A percentile compares a stretch with the other conserved stretches of the same genome.
Evolutionary conservation across 1,140 invertebrate genomes (phyloP).

Genomic region (Oscheius sp.): DNA sequence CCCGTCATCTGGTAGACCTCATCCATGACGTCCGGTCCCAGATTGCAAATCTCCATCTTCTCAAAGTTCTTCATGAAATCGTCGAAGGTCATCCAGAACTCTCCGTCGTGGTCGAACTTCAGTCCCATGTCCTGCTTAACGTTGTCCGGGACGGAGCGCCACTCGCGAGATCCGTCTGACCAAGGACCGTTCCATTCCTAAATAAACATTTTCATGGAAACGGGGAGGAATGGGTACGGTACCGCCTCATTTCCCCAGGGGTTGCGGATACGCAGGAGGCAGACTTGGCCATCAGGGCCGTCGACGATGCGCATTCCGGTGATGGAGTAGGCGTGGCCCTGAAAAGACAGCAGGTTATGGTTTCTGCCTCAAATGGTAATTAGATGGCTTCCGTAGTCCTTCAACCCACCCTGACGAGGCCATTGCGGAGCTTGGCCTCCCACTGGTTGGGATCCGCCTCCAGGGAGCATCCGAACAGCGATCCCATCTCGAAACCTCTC

Average conservation of each 20-base stretch:
- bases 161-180: slow-evolving; percentile 86
- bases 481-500: slow-evolving; percentile 60
- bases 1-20: slow-evolving; percentile 65
- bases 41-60: slow-evolving; percentile 87
- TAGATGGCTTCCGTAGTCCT: neutral
- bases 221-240: too few relatives aligned
- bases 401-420: slow-evolving; percentile 69
- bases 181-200: slow-evolving; percentile 96
- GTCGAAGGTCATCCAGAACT: slow-evolving; percentile 66
- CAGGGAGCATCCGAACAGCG: slow-evolving; percentile 75
- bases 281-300: slow-evolving; percentile 72
- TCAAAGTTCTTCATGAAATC: slow-evolving; percentile 64
- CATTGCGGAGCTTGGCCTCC: slow-evolving; percentile 84
- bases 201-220: too few relatives aligned
- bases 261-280: slow-evolving; percentile 80
- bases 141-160: slow-evolving; percentile 87
- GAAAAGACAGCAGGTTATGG: too few relatives aligned
- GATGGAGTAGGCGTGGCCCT: slow-evolving; percentile 88
- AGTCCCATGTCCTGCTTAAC: slow-evolving; percentile 81
- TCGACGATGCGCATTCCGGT: slow-evolving; percentile 77
- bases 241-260: slow-evolving; percentile 98
- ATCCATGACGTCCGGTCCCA: slow-evolving; percentile 86
- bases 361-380: slow-evolving; percentile 81
- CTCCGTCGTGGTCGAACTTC: slow-evolving; percentile 90
- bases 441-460: slow-evolving; percentile 67